Percentiles rank a stretch among this genome's conserved stretches.
phyloP scores from a whole-genome alignment of 2,888 invertebrate species.

The Octodonta nipae region DNA sequence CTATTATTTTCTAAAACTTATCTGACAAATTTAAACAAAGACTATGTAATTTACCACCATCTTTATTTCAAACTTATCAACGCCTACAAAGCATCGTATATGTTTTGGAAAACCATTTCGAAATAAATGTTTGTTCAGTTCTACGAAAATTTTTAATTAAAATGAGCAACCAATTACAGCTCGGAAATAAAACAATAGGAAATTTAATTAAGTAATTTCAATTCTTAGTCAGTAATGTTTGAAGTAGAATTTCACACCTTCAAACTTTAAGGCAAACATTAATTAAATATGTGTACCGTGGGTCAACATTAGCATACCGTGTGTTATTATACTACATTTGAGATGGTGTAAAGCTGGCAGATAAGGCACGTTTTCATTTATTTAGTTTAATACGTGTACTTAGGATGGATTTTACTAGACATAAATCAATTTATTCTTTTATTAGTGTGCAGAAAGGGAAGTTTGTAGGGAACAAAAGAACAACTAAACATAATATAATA shows the following conservation, averaged over 20 bases:
- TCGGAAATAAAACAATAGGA: slow-evolving; percentile 14
- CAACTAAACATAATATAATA: too few relatives aligned
- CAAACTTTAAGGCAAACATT: slow-evolving; percentile 15
- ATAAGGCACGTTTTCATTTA: slow-evolving; percentile 20
- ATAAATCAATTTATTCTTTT: slow-evolving; percentile 1
- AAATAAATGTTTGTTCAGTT: too few relatives aligned
- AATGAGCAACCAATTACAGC: slow-evolving; percentile 11
- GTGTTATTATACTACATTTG: slow-evolving; percentile 16
- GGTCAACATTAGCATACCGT: slow-evolving; percentile 18
- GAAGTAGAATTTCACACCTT: slow-evolving; percentile 18
- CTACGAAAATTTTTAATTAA: too few relatives aligned
- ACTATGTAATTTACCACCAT: too few relatives aligned
- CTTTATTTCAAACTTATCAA: too few relatives aligned
- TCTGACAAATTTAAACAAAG: too few relatives aligned
- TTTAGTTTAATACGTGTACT: slow-evolving; percentile 7
- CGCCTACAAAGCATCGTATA: too few relatives aligned
- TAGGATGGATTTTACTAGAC: background rate
- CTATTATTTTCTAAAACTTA: too few relatives aligned
- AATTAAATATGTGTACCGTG: slow-evolving; percentile 19
- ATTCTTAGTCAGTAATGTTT: slow-evolving; percentile 19
- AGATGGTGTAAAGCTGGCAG: slow-evolving; percentile 14
- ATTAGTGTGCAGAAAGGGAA: too few relatives aligned
- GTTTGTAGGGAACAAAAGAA: too few relatives aligned
- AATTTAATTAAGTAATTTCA: slow-evolving; percentile 20
- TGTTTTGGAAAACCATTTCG: too few relatives aligned